phyloP scores from a whole-genome alignment of 2,797 vertebrate species.

The Avahi laniger region DNA sequence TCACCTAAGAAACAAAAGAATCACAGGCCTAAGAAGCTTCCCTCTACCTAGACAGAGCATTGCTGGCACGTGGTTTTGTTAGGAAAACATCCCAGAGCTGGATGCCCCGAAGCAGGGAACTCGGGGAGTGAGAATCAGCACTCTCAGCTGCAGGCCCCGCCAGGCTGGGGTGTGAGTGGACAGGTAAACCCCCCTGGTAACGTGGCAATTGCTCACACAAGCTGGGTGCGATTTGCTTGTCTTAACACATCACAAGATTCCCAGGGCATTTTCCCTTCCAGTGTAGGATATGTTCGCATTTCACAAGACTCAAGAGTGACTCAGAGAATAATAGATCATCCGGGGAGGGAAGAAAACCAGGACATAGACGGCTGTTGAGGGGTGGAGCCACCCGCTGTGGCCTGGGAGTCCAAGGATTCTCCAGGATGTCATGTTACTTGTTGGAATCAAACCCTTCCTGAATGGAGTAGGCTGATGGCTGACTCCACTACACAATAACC shows the following conservation, averaged over 20 bases:
- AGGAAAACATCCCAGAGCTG: not conserved
- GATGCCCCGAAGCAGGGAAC: not conserved
- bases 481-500: not conserved
- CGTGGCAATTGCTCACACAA: rapidly evolving
- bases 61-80: not conserved
- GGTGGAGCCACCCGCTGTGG: not conserved
- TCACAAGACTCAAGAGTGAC: not conserved
- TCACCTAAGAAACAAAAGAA: not conserved
- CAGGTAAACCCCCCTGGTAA: too few relatives aligned
- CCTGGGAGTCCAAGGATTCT: not conserved
- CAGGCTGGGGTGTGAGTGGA: rapidly evolving
- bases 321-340: not conserved
- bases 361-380: not conserved
- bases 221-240: not conserved
- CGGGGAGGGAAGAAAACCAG: not conserved
- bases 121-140: not conserved
- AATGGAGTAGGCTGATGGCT: not conserved
- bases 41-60: not conserved
- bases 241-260: not conserved
- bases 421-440: rapidly evolving
- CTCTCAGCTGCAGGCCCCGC: too few relatives aligned
- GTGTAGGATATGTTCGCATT: not conserved
- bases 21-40: not conserved
- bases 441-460: too few relatives aligned
- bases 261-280: not conserved